Conservation (phyloP, 2,113 vertebrate genomes). For the Euleptes europaea region DNA sequence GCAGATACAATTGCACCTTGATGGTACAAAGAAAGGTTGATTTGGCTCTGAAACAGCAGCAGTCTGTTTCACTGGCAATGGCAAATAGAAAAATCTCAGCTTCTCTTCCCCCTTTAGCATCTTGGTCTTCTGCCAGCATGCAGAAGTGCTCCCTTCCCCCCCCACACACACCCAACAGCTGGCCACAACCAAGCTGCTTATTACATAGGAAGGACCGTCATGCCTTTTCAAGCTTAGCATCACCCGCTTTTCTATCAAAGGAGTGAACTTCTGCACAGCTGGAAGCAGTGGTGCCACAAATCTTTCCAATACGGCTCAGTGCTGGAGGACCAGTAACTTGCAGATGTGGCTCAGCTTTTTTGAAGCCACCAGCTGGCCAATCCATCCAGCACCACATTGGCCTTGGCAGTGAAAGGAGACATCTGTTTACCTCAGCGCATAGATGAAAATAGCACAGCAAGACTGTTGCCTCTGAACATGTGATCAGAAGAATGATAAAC, state of each 20-base stretch:
- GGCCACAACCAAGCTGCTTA: background rate
- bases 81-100: background rate
- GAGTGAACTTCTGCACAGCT: background rate
- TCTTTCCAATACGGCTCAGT: background rate
- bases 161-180: background rate
- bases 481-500: conserved; percentile 91
- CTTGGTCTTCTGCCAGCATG: background rate
- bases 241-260: background rate
- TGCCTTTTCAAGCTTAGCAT: background rate
- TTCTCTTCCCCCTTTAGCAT: background rate
- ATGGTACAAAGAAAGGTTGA: background rate
- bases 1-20: background rate
- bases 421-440: conserved; percentile 84
- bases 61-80: background rate
- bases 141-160: background rate
- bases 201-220: background rate
- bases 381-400: background rate
- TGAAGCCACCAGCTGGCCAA: background rate
- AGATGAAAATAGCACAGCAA: conserved; percentile 92
- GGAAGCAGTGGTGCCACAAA: background rate
- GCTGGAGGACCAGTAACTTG: background rate
- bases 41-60: background rate
- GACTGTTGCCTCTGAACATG: conserved; percentile 89
- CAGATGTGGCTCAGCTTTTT: background rate
- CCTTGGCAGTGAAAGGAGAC: background rate